Evolutionary conservation across 1,140 invertebrate genomes (phyloP).

Genomic region (Eriosoma lanigerum): DNA sequence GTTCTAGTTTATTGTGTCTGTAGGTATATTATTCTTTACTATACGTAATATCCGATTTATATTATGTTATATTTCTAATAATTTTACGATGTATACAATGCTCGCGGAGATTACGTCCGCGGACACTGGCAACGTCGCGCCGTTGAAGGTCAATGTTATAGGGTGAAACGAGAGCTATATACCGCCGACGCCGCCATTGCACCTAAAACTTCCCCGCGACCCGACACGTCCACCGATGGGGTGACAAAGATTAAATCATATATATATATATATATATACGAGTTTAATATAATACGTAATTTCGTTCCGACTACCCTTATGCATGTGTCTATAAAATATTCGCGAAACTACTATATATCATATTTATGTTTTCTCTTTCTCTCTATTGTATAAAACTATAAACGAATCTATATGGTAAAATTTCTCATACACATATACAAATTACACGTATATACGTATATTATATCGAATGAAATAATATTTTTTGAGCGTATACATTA

Average conservation of each 20-base stretch:
- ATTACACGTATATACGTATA: background rate
- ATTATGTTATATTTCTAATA: no score
- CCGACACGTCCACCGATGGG: slow-evolving; percentile 4
- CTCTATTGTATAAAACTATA: slow-evolving; percentile 13
- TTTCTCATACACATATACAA: background rate
- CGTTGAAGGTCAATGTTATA: slow-evolving; percentile 51
- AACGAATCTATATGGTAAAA: no score
- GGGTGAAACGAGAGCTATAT: slow-evolving; percentile 45
- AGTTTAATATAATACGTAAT: no score
- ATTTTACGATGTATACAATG: slow-evolving; percentile 9
- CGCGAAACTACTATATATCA: background rate
- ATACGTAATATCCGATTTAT: no score
- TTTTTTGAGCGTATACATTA: background rate
- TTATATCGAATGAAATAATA: slow-evolving; percentile 4
- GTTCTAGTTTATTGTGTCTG: no score
- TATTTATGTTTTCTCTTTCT: background rate
- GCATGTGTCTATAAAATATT: slow-evolving; percentile 21
- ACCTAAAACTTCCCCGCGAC: slow-evolving; percentile 19
- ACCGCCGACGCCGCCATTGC: slow-evolving; percentile 35
- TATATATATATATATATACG: background rate
- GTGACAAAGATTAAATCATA: slow-evolving; percentile 50
- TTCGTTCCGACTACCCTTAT: background rate
- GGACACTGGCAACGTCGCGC: slow-evolving; percentile 39
- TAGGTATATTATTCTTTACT: no score
- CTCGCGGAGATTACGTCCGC: slow-evolving; percentile 29